Conservation (phyloP, 1,140 invertebrate species). For the Carcinoscorpius rotundicauda region DNA sequence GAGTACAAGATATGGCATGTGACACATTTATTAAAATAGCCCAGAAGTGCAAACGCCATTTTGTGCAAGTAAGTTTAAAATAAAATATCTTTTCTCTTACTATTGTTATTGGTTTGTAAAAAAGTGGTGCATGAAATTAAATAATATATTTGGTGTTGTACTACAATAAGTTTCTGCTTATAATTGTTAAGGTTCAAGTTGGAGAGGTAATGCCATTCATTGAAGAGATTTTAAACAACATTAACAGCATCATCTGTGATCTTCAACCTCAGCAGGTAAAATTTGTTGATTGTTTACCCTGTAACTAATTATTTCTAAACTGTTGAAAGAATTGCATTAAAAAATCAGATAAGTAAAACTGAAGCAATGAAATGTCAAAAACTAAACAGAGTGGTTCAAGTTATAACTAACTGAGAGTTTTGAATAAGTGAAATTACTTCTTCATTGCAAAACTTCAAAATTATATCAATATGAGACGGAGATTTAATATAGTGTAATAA, state of each 20-base stretch:
- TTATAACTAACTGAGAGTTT: no score
- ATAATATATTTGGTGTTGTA: not conserved
- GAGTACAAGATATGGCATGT: constrained; percentile 97
- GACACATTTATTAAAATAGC: constrained; percentile 99
- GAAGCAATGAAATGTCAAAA: no score
- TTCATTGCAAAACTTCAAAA: no score
- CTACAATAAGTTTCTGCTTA: not conserved
- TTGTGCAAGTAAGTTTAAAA: constrained; percentile 49
- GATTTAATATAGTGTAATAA: no score
- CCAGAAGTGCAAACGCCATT: constrained; percentile 95
- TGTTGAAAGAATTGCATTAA: not conserved
- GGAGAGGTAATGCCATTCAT: constrained; percentile 97
- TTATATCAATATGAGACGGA: no score
- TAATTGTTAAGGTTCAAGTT: constrained; percentile 61
- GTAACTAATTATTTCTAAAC: not conserved
- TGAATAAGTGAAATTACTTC: no score
- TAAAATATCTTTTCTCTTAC: not conserved
- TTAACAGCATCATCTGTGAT: constrained; percentile 97
- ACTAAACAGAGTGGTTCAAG: no score
- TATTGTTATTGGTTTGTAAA: not conserved
- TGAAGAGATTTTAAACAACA: constrained; percentile 93
- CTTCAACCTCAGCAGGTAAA: constrained; percentile 84
- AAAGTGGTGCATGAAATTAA: not conserved
- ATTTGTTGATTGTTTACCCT: not conserved
- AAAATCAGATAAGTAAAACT: no score